Conservation (phyloP, 2,888 invertebrate species). For the Endotricha flammealis region DNA sequence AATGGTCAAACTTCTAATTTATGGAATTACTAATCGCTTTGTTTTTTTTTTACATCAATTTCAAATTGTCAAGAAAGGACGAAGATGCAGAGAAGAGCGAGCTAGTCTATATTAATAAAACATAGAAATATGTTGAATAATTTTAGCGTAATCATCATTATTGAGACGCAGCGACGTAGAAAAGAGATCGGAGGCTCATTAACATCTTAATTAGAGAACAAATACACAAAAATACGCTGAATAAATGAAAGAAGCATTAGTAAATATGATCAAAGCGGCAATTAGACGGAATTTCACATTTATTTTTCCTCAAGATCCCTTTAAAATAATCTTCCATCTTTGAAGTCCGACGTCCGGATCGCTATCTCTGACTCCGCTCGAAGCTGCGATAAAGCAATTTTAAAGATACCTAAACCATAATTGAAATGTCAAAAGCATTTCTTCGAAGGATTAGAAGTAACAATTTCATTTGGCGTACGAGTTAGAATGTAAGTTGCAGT, state of each 20-base stretch:
- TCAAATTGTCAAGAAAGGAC: no score
- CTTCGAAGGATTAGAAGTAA: slow-evolving; percentile 28
- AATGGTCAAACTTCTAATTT: no score
- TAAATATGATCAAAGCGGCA: slow-evolving; percentile 7
- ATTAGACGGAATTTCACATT: slow-evolving; percentile 6
- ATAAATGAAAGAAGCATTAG: not conserved
- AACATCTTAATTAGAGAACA: not conserved
- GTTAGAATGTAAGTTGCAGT: not conserved
- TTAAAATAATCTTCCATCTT: slow-evolving; percentile 20
- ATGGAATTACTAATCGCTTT: no score
- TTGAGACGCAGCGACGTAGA: no score
- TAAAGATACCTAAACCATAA: slow-evolving; percentile 50
- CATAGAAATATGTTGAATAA: no score
- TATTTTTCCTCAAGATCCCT: slow-evolving; percentile 14
- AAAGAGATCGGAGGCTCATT: no score
- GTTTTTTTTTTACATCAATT: no score
- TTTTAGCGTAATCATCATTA: no score
- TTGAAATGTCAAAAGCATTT: slow-evolving; percentile 59
- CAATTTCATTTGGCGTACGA: slow-evolving; percentile 5
- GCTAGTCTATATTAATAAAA: no score
- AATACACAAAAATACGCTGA: not conserved
- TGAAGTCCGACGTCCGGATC: slow-evolving; percentile 20
- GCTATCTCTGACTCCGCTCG: slow-evolving; percentile 24
- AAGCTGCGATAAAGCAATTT: slow-evolving; percentile 36
- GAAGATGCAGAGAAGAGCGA: no score